phyloP scores from a whole-genome alignment of 2,113 vertebrate species.

The Ictalurus punctatus region DNA sequence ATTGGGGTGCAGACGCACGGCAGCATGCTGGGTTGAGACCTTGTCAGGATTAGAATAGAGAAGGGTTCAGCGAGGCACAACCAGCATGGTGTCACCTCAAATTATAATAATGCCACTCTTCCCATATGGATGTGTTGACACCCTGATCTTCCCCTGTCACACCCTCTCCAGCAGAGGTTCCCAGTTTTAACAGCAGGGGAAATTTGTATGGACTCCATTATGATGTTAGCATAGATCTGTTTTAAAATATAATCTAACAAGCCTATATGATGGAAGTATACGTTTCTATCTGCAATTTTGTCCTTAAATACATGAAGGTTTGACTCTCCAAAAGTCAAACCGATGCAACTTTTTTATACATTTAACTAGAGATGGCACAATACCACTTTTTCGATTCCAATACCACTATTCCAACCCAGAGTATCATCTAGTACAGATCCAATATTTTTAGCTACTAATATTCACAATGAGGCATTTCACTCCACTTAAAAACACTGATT shows the following conservation, averaged over 20 bases:
- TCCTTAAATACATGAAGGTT: background rate
- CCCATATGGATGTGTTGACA: background rate
- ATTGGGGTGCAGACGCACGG: constrained; percentile 18
- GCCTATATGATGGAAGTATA: background rate
- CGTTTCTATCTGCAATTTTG: background rate
- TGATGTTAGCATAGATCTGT: background rate
- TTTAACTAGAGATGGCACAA: background rate
- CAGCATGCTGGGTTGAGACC: constrained; percentile 19
- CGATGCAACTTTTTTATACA: background rate
- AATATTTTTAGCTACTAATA: background rate
- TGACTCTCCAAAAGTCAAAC: background rate
- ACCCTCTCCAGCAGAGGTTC: background rate
- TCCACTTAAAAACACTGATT: background rate
- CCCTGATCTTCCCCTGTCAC: constrained; percentile 20
- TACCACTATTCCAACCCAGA: background rate
- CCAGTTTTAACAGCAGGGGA: background rate
- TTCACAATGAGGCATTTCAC: background rate
- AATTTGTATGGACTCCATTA: background rate
- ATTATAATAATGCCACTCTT: constrained; percentile 46
- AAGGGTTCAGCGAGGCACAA: constrained; percentile 43
- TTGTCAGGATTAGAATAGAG: constrained; percentile 54
- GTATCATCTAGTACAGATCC: background rate
- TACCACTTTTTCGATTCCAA: background rate
- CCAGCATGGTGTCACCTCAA: constrained; percentile 35
- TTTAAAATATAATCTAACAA: background rate